Conservation (phyloP, 1,140 invertebrate genomes). For the Ruditapes philippinarum region DNA sequence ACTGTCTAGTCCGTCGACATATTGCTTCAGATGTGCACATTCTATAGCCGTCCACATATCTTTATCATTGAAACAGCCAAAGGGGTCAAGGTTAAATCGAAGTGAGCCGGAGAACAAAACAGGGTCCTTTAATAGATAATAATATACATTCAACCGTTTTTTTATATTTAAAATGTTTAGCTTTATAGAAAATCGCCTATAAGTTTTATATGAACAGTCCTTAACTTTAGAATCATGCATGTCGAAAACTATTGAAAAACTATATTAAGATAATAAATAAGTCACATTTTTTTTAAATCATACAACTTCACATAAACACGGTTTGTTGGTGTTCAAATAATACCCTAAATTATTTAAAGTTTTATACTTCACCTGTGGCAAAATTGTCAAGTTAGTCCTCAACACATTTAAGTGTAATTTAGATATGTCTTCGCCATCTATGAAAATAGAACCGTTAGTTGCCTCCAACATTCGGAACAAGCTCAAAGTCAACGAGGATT, state of each 20-base stretch:
- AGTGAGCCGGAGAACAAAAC: conserved; percentile 86
- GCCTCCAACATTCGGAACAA: conserved; percentile 88
- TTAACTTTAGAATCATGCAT: too few species aligned
- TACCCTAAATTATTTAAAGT: too few species aligned
- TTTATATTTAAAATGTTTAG: too few species aligned
- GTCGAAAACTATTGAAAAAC: too few species aligned
- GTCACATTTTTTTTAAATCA: too few species aligned
- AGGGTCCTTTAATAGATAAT: conserved; percentile 87
- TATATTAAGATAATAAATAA: too few species aligned
- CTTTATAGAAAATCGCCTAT: too few species aligned
- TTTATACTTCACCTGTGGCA: conserved; percentile 91
- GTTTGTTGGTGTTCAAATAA: too few species aligned
- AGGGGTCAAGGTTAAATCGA: conserved; percentile 90
- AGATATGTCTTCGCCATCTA: conserved; percentile 96
- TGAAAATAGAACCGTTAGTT: conserved; percentile 93
- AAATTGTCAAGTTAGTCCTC: conserved; percentile 94
- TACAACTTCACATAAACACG: too few species aligned
- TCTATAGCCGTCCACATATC: conserved; percentile 84
- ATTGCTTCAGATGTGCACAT: conserved; percentile 80
- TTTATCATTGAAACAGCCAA: conserved; percentile 87
- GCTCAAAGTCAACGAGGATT: conserved; percentile 87
- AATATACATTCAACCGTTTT: too few species aligned
- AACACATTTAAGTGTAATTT: conserved; percentile 95
- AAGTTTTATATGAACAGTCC: too few species aligned
- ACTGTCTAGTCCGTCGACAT: conserved; percentile 72